Conservation (phyloP, 2,113 vertebrate species). For the Vulpes vulpes region DNA sequence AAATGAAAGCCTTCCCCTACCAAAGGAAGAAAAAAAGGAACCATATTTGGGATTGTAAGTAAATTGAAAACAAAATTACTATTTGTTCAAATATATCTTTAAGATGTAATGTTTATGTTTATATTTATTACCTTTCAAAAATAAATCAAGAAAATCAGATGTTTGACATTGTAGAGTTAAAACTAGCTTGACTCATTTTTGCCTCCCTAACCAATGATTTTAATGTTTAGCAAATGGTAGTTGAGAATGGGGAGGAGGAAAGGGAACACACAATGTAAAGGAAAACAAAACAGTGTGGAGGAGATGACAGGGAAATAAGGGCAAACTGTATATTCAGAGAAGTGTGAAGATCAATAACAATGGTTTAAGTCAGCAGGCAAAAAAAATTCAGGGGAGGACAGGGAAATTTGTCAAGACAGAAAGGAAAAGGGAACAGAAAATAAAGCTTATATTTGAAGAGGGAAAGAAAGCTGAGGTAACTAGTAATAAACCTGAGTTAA, state of each 20-base stretch:
- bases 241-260: background rate
- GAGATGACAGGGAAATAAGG: background rate
- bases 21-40: background rate
- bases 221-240: conserved; percentile 35
- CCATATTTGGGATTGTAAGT: background rate
- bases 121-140: background rate
- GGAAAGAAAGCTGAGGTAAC: background rate
- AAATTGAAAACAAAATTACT: background rate
- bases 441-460: background rate
- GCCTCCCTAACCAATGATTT: background rate
- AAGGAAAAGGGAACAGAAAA: background rate
- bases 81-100: background rate
- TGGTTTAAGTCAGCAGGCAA: background rate
- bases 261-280: background rate
- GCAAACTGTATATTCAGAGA: background rate
- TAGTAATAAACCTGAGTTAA: background rate
- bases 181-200: background rate
- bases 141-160: background rate
- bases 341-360: background rate
- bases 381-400: background rate
- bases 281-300: background rate
- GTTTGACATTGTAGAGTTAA: background rate
- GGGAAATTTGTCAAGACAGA: background rate
- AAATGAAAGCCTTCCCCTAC: background rate
- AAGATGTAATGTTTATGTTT: background rate